A percentile compares a stretch with the other conserved stretches of the same genome.
Conservation (phyloP, 2,797 vertebrate species). For the Phrynocephalus vlangalii region DNA sequence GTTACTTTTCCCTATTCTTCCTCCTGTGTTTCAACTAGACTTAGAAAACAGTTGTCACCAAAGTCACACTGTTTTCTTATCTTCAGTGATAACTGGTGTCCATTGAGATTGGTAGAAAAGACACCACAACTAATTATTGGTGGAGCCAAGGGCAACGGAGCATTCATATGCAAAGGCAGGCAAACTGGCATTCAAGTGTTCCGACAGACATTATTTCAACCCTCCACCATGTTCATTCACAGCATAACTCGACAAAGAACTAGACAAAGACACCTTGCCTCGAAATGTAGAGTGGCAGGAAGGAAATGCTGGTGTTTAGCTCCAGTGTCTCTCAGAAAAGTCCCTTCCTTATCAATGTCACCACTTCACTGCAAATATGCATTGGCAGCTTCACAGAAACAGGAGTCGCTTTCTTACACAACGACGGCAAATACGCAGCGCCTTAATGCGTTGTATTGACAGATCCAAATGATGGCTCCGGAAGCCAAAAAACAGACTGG, state of each 20-base stretch:
- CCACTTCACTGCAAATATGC: background rate
- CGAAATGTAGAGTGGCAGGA: constrained; percentile 4
- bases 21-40: constrained; percentile 4
- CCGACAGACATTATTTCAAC: no score
- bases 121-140: no score
- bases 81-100: no score
- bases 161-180: no score
- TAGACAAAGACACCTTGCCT: no score
- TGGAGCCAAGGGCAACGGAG: no score
- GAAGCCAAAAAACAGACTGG: constrained; percentile 12
- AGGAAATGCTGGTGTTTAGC: constrained; percentile 4
- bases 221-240: background rate
- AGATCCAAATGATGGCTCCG: constrained; percentile 10
- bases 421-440: constrained; percentile 5
- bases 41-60: background rate
- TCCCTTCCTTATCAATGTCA: background rate
- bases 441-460: constrained; percentile 8
- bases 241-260: background rate
- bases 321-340: background rate
- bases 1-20: background rate
- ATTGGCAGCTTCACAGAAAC: constrained; percentile 31
- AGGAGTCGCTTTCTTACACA: background rate
- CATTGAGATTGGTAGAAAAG: no score
- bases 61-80: background rate
- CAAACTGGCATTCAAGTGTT: no score